These are phyloP conservation scores for Chionoecetes opilio DNA, from an alignment of 1,140 invertebrate genomes.

Conservation along the genomic window DNA sequence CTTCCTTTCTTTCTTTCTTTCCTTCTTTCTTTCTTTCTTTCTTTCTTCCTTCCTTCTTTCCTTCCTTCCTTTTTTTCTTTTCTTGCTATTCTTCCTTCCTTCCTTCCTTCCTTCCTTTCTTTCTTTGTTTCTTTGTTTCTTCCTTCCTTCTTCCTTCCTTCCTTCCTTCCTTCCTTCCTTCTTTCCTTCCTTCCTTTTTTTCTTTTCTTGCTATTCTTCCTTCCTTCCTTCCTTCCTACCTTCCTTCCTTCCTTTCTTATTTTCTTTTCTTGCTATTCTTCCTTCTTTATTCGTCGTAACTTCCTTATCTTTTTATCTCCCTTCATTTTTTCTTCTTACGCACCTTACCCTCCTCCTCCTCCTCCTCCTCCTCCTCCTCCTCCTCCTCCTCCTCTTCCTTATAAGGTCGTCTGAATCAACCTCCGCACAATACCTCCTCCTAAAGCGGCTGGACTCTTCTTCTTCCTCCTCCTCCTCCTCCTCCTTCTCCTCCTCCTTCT, in stretches of 20 bases:
- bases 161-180: neutral
- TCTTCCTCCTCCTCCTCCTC: neutral
- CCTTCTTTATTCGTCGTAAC: neutral
- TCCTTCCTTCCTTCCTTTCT: neutral
- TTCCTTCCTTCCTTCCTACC: neutral
- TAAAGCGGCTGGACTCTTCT: neutral
- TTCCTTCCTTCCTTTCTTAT: neutral
- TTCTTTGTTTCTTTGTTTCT: neutral
- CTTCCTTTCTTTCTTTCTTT: neutral
- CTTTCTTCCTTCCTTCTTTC: neutral
- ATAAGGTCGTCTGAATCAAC: conserved; percentile 9
- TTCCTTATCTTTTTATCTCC: neutral
- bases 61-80: neutral
- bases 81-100: neutral
- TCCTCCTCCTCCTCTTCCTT: conserved; percentile 30
- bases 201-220: neutral
- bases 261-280: neutral
- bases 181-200: neutral
- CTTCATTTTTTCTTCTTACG: neutral
- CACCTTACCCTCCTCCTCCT: neutral
- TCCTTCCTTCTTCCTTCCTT: neutral
- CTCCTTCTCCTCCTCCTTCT: too few species aligned
- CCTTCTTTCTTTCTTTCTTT: neutral
- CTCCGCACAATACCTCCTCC: neutral
- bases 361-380: neutral